Base-by-base conservation (phyloP, 1,140 invertebrate genomes). In the Odontomachus brunneus region DNA sequence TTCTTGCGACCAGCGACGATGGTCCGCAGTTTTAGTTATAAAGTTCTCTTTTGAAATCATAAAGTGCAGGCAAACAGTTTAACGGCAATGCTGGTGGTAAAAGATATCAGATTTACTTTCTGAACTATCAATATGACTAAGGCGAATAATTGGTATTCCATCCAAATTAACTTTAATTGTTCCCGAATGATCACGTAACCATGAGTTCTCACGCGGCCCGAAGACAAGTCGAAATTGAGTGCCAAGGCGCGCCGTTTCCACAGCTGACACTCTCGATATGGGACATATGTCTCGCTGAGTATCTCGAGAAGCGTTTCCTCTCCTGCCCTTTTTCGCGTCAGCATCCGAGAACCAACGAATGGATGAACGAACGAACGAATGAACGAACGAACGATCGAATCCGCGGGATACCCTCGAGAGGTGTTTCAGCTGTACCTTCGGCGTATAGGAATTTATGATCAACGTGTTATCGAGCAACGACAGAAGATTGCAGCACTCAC, bases 381-480 rank as follows among this genome's bases (percentile, higher is more conserved):
- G 67, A 73, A 44, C 38, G 38, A 44, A 44, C 38, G 78, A 60
- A 62, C 15, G 48, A 38, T 51, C 44, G 67, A 73, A 74, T 76
- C 48, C 22, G 48, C 33, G 38, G 49, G 48, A 76, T 48, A 63
- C 33, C 17, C 49, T 48, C 29, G 82, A 60, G 81, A 84, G 51
- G 24, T 66, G 81, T 87, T 69, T 66, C 84, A 74, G 60, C 84
- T 63, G 63, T 75, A 73, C 75, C 49, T 74, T 19, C 44, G 51
- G 82, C 60, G 76, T 75, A 66, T 57, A 83, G 59, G 78, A 86
- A 88, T 88, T 88, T 88, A 89, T 86, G 82, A 83, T 88, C 84
- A 59, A 44, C 60, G 57, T 66, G 53, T 65, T 85, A 87, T 88
- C 87, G 85, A 80, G 49, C 63, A 49, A 82, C 49, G 57, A 55